phyloP scores from a whole-genome alignment of 2,113 vertebrate species.

The Desmodus rotundus region DNA sequence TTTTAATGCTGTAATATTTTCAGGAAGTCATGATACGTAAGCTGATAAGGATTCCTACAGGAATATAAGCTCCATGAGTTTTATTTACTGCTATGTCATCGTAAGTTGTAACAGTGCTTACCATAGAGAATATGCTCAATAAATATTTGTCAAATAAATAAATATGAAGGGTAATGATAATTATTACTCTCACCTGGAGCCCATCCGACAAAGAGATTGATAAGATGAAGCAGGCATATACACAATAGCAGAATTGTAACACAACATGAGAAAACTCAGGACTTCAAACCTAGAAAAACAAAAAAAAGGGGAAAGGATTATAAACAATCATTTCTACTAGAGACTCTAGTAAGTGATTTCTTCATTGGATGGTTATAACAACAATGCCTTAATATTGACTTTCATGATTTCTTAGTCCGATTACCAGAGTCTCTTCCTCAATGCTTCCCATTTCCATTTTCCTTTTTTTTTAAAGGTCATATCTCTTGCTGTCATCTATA shows the following conservation, averaged over 20 bases:
- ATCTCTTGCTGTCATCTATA: neutral
- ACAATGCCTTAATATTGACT: neutral
- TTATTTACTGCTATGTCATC: neutral
- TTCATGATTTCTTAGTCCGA: neutral
- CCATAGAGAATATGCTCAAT: neutral
- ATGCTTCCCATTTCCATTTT: neutral
- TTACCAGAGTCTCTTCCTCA: neutral
- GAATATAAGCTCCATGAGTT: neutral
- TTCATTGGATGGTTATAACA: slow-evolving; percentile 22
- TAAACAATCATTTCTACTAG: slow-evolving; percentile 34
- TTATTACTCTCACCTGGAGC: slow-evolving; percentile 89
- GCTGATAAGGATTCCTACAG: neutral
- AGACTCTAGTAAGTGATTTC: neutral
- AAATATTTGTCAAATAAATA: neutral
- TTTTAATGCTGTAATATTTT: slow-evolving; percentile 18
- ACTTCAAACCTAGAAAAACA: slow-evolving; percentile 91
- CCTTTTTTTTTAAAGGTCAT: neutral
- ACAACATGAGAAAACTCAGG: slow-evolving; percentile 97
- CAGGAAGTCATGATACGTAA: neutral
- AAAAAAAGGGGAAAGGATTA: slow-evolving; percentile 49
- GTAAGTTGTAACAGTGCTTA: neutral
- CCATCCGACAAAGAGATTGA: slow-evolving; percentile 95
- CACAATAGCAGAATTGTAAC: slow-evolving; percentile 97
- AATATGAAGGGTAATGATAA: neutral
- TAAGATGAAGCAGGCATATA: slow-evolving; percentile 97